Conservation (phyloP, 2,797 vertebrate genomes). For the Phrynocephalus vlangalii region DNA sequence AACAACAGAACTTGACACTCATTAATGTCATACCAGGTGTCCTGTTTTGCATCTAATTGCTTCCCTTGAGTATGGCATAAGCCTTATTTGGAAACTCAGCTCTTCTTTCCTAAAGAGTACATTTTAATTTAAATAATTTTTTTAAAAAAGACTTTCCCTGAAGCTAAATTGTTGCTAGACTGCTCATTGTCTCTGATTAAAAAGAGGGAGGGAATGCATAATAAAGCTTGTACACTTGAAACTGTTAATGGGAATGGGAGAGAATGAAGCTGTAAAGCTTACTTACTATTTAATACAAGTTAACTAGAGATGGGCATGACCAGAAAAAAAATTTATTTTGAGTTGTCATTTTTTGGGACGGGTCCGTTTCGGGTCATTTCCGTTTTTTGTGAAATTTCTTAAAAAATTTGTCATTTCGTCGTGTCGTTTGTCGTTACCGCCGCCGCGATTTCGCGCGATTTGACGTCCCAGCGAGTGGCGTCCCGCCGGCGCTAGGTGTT, state of each 20-base stretch:
- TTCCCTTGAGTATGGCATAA: slow-evolving; percentile 61
- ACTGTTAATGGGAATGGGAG: neutral
- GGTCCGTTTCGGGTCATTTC: too few species aligned
- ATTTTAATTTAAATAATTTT: slow-evolving; percentile 33
- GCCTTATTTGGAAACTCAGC: slow-evolving; percentile 59
- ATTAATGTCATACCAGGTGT: slow-evolving; percentile 68
- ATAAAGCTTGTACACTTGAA: slow-evolving; percentile 4
- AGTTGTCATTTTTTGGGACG: too few species aligned
- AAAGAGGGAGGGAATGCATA: neutral
- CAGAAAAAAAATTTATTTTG: too few species aligned
- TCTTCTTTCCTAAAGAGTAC: slow-evolving; percentile 53
- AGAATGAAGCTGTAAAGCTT: slow-evolving; percentile 33
- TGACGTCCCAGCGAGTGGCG: too few species aligned
- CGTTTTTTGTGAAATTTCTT: too few species aligned
- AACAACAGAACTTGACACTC: slow-evolving; percentile 60
- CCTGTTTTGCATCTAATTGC: slow-evolving; percentile 63
- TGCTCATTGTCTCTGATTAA: neutral
- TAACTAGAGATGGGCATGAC: neutral
- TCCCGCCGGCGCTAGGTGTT: too few species aligned
- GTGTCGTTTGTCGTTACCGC: too few species aligned
- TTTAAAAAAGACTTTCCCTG: slow-evolving; percentile 29
- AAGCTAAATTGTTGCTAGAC: slow-evolving; percentile 7
- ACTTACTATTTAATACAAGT: slow-evolving; percentile 11
- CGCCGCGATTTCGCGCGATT: too few species aligned
- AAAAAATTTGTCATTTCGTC: too few species aligned